A percentile compares a stretch with the other conserved stretches of the same genome.
These are phyloP conservation scores for Enteromius unitaeniatus DNA, from an alignment of 2,797 vertebrate species.

Conservation along the genomic window DNA sequence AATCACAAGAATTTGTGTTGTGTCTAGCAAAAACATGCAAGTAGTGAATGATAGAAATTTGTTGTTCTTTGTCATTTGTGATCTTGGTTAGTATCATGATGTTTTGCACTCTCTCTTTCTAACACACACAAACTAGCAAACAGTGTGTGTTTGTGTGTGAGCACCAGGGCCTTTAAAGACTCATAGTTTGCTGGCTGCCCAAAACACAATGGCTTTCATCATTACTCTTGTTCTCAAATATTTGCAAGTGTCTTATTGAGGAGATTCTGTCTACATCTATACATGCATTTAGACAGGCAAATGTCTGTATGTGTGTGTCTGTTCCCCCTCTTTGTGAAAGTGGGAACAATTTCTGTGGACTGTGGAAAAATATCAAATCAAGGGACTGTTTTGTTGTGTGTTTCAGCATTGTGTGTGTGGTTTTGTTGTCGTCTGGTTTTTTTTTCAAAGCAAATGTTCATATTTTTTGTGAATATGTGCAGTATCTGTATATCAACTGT, in stretches of 20 bases:
- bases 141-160: neutral
- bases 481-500: neutral
- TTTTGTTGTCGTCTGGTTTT: neutral
- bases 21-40: neutral
- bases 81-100: neutral
- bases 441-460: neutral
- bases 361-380: slow-evolving; percentile 20
- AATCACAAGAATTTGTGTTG: slow-evolving; percentile 7
- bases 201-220: slow-evolving; percentile 37
- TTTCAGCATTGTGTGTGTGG: neutral
- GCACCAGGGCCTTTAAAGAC: slow-evolving; percentile 12
- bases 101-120: neutral
- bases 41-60: neutral
- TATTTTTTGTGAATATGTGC: neutral
- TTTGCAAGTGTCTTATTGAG: slow-evolving; percentile 47
- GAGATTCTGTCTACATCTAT: slow-evolving; percentile 14
- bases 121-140: neutral
- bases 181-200: slow-evolving; percentile 12
- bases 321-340: neutral
- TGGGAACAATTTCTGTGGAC: slow-evolving; percentile 7
- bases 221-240: slow-evolving; percentile 36
- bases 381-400: neutral
- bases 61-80: slow-evolving; percentile 19
- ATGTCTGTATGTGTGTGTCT: neutral
- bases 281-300: slow-evolving; percentile 10